These are phyloP conservation scores for Rapana venosa DNA, from an alignment of 2,888 invertebrate genomes.

Conservation along the genomic window DNA sequence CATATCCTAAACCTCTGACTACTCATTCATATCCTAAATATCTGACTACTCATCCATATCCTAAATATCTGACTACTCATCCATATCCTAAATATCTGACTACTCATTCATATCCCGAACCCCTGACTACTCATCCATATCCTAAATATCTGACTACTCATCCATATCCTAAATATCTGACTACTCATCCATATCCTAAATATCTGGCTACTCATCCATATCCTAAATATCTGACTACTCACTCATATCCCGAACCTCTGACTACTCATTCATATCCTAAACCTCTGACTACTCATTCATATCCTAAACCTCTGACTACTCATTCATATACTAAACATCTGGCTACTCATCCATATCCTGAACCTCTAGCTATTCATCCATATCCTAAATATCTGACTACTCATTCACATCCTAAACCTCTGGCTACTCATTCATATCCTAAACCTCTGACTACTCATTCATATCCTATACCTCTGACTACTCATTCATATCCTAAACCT, in stretches of 20 bases:
- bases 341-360: not conserved
- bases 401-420: too few relatives aligned
- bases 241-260: not conserved
- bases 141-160: too few relatives aligned
- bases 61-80: too few relatives aligned
- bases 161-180: not conserved
- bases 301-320: too few relatives aligned
- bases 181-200: not conserved
- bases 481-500: not conserved
- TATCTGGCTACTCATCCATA: too few relatives aligned
- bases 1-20: too few relatives aligned
- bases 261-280: not conserved
- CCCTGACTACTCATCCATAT: too few relatives aligned
- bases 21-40: not conserved
- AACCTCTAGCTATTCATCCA: not conserved
- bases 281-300: too few relatives aligned
- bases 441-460: not conserved
- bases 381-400: not conserved
- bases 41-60: not conserved
- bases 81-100: not conserved
- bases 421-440: too few relatives aligned
- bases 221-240: too few relatives aligned
- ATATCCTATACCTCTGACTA: not conserved
- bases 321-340: not conserved
- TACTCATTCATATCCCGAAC: too few relatives aligned